Conservation (phyloP, 1,140 invertebrate species). For the Panonychus citri region DNA sequence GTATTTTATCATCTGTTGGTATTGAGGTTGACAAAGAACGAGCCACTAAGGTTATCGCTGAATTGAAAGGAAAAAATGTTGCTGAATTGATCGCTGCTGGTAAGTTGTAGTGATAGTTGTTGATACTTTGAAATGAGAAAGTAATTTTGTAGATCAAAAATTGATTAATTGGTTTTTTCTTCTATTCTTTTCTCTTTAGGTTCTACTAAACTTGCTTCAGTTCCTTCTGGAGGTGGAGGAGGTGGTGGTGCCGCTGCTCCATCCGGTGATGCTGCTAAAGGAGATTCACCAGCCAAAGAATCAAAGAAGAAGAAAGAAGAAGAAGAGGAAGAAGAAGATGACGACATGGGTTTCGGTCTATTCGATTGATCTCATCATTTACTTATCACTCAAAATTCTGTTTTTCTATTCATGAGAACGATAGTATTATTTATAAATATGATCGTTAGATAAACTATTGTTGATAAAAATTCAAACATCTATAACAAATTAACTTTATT, state of each 20-base stretch:
- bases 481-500: no score
- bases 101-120: constrained; percentile 20
- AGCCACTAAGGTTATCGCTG: constrained; percentile 55
- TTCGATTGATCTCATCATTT: constrained; percentile 15
- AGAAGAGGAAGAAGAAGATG: constrained; percentile 22
- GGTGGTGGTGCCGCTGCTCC: constrained; percentile 11
- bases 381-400: no score
- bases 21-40: constrained; percentile 70
- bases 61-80: constrained; percentile 68
- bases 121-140: background rate
- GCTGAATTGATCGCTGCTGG: constrained; percentile 67
- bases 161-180: background rate
- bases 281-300: constrained; percentile 15
- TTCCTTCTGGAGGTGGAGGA: constrained; percentile 14
- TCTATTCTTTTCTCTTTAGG: constrained; percentile 8
- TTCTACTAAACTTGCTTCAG: constrained; percentile 16
- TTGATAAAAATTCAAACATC: no score
- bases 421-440: no score
- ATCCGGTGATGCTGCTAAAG: constrained; percentile 9
- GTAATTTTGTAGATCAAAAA: background rate
- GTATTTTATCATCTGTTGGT: constrained; percentile 81
- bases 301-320: constrained; percentile 21
- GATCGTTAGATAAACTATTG: no score
- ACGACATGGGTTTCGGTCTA: constrained; percentile 20
- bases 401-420: no score